These are phyloP conservation scores for Erynnis tages DNA, from an alignment of 2,888 invertebrate genomes.

Conservation along the genomic window DNA sequence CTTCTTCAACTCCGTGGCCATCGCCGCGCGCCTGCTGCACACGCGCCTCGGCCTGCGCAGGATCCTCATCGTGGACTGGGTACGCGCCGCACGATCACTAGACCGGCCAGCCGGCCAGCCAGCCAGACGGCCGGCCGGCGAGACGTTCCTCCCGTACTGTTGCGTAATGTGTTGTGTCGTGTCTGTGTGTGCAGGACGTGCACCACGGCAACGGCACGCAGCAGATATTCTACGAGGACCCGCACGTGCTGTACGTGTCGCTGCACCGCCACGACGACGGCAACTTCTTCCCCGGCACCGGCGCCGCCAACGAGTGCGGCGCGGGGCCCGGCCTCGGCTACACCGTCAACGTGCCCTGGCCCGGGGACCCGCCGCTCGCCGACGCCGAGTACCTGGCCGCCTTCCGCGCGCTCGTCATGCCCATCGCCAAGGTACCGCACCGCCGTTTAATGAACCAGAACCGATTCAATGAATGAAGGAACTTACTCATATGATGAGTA, in stretches of 20 bases:
- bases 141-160: no score
- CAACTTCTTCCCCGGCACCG: constrained; percentile 99
- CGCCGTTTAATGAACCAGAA: no score
- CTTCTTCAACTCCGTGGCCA: constrained; percentile 98
- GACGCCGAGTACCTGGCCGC: constrained; percentile 99
- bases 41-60: constrained; percentile 91
- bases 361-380: constrained; percentile 93
- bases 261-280: constrained; percentile 99
- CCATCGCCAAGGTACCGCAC: constrained; percentile 88
- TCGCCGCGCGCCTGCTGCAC: constrained; percentile 94
- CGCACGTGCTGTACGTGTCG: constrained; percentile 96
- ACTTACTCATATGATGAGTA: no score
- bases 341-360: constrained; percentile 98
- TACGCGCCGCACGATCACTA: no score
- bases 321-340: constrained; percentile 93
- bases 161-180: no score
- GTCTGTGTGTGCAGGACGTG: constrained; percentile 85
- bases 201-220: constrained; percentile 99
- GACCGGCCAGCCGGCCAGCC: no score
- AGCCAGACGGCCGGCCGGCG: no score
- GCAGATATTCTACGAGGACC: constrained; percentile 98
- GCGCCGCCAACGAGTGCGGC: constrained; percentile 96
- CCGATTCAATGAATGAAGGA: no score
- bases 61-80: constrained; percentile 99
- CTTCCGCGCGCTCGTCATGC: constrained; percentile 96